phyloP scores from a whole-genome alignment of 2,113 vertebrate genomes.

The Xiphophorus hellerii region DNA sequence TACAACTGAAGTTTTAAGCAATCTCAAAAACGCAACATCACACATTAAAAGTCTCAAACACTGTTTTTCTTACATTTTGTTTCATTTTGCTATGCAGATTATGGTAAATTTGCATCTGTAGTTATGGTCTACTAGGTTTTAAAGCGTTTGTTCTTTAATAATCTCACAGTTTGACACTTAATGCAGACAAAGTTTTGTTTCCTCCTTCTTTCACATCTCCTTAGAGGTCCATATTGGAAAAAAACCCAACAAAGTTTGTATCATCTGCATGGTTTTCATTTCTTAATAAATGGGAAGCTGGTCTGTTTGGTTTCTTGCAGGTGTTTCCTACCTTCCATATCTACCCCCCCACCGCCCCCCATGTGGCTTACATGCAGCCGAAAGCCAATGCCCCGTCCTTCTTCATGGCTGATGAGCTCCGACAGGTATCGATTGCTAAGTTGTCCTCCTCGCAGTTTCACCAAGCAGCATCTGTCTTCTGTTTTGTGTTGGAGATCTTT shows the following conservation, averaged over 20 bases:
- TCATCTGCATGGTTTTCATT: constrained; percentile 51
- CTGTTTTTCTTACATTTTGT: not conserved
- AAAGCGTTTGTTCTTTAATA: not conserved
- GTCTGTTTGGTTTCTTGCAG: constrained; percentile 75
- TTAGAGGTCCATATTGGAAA: not conserved
- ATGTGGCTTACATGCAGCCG: constrained; percentile 99
- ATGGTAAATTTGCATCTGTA: not conserved
- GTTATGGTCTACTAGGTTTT: not conserved
- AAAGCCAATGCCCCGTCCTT: constrained; percentile 99
- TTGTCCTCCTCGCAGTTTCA: not conserved
- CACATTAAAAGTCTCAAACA: not conserved
- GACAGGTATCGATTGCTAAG: constrained; percentile 87
- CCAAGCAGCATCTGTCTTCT: not conserved
- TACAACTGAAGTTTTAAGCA: not conserved
- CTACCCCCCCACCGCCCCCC: constrained; percentile 95
- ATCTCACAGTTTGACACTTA: not conserved
- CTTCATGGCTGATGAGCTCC: constrained; percentile 98
- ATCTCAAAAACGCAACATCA: not conserved
- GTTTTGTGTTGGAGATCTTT: constrained; percentile 1
- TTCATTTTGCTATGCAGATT: not conserved
- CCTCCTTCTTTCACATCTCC: not conserved
- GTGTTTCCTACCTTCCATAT: constrained; percentile 99
- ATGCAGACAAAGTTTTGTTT: not conserved
- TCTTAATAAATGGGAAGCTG: constrained; percentile 63
- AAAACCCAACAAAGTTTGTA: not conserved